Percentiles rank a stretch among this genome's conserved stretches.
Evolutionary conservation across 2,888 invertebrate genomes (phyloP).

Genomic region (Eugnorisma glareosa): DNA sequence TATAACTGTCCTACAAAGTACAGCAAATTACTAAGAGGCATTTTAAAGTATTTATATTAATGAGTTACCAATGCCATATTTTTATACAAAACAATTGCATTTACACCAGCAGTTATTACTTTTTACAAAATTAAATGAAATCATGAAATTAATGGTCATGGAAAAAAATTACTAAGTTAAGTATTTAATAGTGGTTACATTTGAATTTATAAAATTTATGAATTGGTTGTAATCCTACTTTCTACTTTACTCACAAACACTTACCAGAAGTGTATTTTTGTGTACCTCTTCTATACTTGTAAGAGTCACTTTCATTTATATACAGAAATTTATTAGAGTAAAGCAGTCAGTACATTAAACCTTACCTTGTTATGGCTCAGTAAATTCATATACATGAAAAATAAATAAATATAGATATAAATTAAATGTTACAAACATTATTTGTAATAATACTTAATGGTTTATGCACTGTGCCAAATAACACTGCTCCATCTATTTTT

Average conservation of each 20-base stretch:
- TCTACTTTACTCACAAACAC: conserved; percentile 55
- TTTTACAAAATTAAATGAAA: conserved; percentile 56
- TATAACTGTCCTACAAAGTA: conserved; percentile 61
- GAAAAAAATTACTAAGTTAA: conserved; percentile 53
- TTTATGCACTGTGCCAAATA: conserved; percentile 77
- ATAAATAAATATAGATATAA: conserved; percentile 34
- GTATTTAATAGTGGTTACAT: conserved; percentile 65
- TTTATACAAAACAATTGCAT: conserved; percentile 67
- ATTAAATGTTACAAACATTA: conserved; percentile 58
- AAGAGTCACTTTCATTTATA: neutral
- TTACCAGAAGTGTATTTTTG: neutral
- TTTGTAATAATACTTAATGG: conserved; percentile 60
- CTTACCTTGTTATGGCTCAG: conserved; percentile 63
- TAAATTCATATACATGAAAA: conserved; percentile 33
- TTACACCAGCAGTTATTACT: conserved; percentile 61
- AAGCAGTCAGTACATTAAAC: conserved; percentile 46
- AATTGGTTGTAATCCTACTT: conserved; percentile 61
- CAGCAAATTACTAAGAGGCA: conserved; percentile 64
- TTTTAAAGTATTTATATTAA: conserved; percentile 66
- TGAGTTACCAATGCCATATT: conserved; percentile 74
- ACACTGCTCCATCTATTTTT: conserved; percentile 62
- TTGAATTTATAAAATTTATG: conserved; percentile 66
- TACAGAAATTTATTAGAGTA: conserved; percentile 39
- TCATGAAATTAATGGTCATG: conserved; percentile 42
- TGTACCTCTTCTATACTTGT: neutral